phyloP scores from a whole-genome alignment of 2,113 vertebrate genomes.

The Poeciliopsis occidentalis region DNA sequence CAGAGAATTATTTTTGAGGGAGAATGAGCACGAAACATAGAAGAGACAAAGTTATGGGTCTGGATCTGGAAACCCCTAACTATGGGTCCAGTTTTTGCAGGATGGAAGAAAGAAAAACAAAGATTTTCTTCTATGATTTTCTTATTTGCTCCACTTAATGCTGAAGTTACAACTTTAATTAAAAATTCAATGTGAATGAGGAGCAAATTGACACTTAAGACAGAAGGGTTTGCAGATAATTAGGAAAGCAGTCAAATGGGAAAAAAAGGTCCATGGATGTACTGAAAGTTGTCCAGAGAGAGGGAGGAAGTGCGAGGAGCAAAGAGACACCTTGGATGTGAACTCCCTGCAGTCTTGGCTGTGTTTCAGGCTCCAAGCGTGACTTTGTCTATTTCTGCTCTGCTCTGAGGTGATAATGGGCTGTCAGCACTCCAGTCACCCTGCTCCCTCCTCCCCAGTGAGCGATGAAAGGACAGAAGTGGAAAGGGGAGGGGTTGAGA shows the following conservation, averaged over 20 bases:
- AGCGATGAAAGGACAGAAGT: slow-evolving; percentile 8
- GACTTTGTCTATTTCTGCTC: slow-evolving; percentile 76
- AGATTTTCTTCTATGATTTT: slow-evolving; percentile 29
- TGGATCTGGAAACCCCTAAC: slow-evolving; percentile 14
- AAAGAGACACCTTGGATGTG: slow-evolving; percentile 56
- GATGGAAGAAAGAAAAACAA: slow-evolving; percentile 21
- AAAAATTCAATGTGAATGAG: slow-evolving; percentile 23
- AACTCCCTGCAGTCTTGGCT: slow-evolving; percentile 66
- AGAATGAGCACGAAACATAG: slow-evolving; percentile 23
- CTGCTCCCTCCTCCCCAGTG: slow-evolving; percentile 37
- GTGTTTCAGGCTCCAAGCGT: slow-evolving; percentile 63
- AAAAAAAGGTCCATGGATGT: slow-evolving; percentile 34
- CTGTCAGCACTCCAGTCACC: slow-evolving; percentile 70
- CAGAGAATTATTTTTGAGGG: slow-evolving; percentile 11
- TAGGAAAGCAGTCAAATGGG: slow-evolving; percentile 39
- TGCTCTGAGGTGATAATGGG: slow-evolving; percentile 75
- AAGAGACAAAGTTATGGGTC: slow-evolving; percentile 28
- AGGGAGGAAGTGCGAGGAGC: background rate
- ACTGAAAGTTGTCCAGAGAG: slow-evolving; percentile 45
- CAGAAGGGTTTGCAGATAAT: slow-evolving; percentile 22
- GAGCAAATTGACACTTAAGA: background rate
- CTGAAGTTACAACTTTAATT: slow-evolving; percentile 14
- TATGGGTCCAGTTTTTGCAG: slow-evolving; percentile 41
- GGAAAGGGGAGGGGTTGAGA: background rate
- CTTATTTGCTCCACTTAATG: slow-evolving; percentile 21